Conservation (phyloP, 2,113 vertebrate genomes). For the Ploceus nigricollis region DNA sequence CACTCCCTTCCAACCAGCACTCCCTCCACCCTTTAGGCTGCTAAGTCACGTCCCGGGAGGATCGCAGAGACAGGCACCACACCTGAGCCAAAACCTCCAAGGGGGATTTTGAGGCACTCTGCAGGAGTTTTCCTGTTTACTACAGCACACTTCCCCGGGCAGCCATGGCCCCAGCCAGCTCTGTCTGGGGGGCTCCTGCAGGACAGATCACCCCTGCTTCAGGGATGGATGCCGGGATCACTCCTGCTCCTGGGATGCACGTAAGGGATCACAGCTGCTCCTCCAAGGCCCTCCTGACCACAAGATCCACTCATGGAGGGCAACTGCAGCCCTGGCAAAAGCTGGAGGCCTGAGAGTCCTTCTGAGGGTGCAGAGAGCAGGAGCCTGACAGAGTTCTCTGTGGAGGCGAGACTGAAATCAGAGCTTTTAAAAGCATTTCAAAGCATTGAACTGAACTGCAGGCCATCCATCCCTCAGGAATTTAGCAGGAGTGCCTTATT, state of each 20-base stretch:
- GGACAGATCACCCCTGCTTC: fast-evolving
- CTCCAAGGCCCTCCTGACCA: neutral
- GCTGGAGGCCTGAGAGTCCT: neutral
- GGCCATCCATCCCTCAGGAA: neutral
- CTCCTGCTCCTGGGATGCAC: fast-evolving
- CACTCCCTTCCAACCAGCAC: neutral
- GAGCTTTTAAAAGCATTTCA: neutral
- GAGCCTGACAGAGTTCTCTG: neutral
- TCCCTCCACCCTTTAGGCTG: neutral
- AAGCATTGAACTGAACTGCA: neutral
- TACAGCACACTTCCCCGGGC: neutral
- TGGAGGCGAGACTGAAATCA: neutral
- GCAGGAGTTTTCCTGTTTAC: neutral
- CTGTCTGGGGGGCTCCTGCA: neutral
- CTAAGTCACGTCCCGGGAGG: neutral
- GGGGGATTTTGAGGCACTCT: neutral
- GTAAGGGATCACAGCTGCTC: fast-evolving
- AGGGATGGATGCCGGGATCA: fast-evolving
- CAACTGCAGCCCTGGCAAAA: neutral
- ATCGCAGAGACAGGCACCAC: neutral
- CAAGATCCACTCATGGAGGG: fast-evolving
- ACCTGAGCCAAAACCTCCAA: neutral
- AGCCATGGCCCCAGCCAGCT: fast-evolving
- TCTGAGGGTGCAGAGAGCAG: neutral
- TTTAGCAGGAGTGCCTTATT: neutral